Conservation (phyloP, 2,113 vertebrate species). For the Lepidothrix coronata region DNA sequence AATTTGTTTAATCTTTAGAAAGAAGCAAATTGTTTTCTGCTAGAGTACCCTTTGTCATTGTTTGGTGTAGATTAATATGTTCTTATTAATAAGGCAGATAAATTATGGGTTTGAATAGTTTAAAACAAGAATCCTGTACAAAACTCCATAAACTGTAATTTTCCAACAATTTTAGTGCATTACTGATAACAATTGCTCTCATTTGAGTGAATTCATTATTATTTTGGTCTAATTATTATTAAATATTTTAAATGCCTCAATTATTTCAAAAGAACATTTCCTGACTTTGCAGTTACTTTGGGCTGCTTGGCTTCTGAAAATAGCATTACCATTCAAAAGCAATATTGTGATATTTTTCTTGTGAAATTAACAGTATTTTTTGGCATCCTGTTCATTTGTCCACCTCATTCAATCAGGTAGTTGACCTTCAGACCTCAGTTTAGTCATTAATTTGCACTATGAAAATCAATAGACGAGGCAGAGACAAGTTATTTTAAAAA, state of each 20-base stretch:
- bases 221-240: constrained; percentile 18
- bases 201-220: constrained; percentile 26
- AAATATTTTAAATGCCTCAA: constrained; percentile 3
- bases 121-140: not conserved
- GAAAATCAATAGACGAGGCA: not conserved
- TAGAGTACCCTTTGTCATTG: not conserved
- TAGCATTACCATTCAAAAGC: not conserved
- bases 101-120: constrained; percentile 14
- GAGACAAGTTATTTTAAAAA: not conserved
- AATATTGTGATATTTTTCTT: not conserved
- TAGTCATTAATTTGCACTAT: not conserved
- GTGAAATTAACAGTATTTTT: not conserved
- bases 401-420: not conserved
- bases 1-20: not conserved
- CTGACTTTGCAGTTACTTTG: not conserved
- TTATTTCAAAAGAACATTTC: not conserved
- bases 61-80: not conserved
- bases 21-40: not conserved
- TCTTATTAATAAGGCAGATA: not conserved
- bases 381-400: not conserved
- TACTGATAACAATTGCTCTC: not conserved
- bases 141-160: constrained; percentile 38
- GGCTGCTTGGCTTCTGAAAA: not conserved
- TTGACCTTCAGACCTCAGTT: not conserved
- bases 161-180: constrained; percentile 11